A percentile compares a stretch with the other conserved stretches of the same genome.
Conservation (phyloP, 2,113 vertebrate genomes). For the Asarcornis scutulata region DNA sequence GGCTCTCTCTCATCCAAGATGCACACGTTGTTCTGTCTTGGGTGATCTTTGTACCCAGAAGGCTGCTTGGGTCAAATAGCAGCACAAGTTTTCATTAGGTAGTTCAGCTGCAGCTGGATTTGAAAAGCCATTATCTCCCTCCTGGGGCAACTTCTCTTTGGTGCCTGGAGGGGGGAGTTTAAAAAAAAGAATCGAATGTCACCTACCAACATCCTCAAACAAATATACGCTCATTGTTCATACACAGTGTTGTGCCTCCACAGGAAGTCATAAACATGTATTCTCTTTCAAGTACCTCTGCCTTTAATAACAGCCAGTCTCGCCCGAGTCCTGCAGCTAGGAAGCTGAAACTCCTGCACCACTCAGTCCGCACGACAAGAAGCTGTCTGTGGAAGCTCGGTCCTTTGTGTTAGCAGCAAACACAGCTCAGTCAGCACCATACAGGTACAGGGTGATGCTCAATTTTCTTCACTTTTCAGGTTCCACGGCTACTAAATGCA, state of each 20-base stretch:
- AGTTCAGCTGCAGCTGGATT: neutral
- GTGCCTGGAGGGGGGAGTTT: neutral
- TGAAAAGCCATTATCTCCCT: neutral
- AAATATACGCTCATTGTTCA: fast-evolving
- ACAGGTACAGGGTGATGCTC: neutral
- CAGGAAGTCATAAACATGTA: fast-evolving
- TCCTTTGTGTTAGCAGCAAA: neutral
- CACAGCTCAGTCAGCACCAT: neutral
- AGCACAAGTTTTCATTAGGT: neutral
- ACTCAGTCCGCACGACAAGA: neutral
- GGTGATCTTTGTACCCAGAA: neutral
- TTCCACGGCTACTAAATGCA: neutral
- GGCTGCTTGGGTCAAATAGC: neutral
- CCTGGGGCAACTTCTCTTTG: neutral
- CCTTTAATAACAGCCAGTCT: fast-evolving
- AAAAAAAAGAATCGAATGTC: neutral
- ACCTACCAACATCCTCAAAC: neutral
- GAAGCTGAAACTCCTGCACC: neutral
- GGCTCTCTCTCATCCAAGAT: neutral
- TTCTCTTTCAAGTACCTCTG: neutral
- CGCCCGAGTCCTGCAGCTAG: neutral
- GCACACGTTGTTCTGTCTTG: neutral
- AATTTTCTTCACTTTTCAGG: neutral
- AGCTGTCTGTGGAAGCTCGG: neutral
- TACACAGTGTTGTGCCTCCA: neutral